Conservation (phyloP, 2,797 vertebrate species). For the Leptoclinus maculatus region DNA sequence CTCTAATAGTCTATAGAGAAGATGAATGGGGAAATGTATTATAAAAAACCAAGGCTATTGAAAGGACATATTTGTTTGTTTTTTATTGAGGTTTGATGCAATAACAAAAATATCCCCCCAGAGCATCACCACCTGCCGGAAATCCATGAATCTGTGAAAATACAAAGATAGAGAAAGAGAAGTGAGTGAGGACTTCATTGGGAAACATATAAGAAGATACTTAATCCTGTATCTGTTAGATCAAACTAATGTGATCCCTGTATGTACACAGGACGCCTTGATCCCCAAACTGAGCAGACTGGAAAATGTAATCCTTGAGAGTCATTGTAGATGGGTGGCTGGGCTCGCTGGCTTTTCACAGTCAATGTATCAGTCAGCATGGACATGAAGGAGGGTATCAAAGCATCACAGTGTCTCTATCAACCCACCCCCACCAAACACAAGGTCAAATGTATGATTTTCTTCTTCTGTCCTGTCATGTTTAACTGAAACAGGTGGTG, state of each 20-base stretch:
- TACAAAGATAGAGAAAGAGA: neutral
- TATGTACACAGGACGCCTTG: constrained; percentile 27
- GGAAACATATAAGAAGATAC: constrained; percentile 1
- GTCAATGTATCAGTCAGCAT: constrained; percentile 46
- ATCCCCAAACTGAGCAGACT: constrained; percentile 18
- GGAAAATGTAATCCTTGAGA: constrained; percentile 34
- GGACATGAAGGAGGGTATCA: constrained; percentile 16
- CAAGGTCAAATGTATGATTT: constrained; percentile 28
- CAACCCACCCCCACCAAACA: constrained; percentile 8
- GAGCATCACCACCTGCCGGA: neutral
- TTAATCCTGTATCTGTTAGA: constrained; percentile 15
- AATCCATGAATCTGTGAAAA: neutral
- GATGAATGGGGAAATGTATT: neutral
- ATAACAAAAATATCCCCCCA: neutral
- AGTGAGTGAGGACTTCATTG: constrained; percentile 6
- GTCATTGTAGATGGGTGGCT: constrained; percentile 37
- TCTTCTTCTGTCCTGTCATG: constrained; percentile 15
- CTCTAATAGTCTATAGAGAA: neutral
- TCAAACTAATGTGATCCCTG: constrained; percentile 27
- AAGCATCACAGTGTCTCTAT: constrained; percentile 41
- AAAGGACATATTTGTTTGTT: constrained; percentile 4
- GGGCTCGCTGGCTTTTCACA: constrained; percentile 28
- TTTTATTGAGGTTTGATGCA: constrained; percentile 8
- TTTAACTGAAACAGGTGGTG: too few relatives aligned
- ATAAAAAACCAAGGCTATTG: neutral